Base-by-base conservation (phyloP, 2,797 vertebrate species). In the Percopsis omiscomaycus region DNA sequence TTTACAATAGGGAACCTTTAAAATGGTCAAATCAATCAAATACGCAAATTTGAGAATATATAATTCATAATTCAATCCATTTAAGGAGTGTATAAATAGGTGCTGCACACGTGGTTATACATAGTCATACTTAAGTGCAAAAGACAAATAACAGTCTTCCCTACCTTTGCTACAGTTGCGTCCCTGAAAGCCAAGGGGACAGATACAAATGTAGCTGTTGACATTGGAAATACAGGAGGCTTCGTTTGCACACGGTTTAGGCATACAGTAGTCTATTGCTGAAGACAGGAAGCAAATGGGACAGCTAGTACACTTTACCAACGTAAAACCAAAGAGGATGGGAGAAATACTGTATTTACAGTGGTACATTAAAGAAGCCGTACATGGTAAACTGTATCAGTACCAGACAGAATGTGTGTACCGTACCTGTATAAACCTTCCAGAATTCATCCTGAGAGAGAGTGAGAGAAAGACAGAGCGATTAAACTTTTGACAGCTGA, bases 391-490 rank as follows among this genome's bases (percentile, higher is more conserved):
- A 22, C 22, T 51, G 49, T 22, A 16, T 51, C 22, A 11, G 15
- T 51, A 48, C 12, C 13, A 48, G 46, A n/a, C 44, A 5, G 44
- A 14, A 32, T 30, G 4, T 37, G 28, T 22, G 22, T 22, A 32
- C n/a, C 16, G 15, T 88, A 94, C 93, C 91, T 86, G 77, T 79
- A 79, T 93, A 92, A 3, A 6, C 75, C 61, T 48, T 88, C 92
- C 92, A 94, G 88, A 94, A 94, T 6, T 60, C 52, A 14, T 91
- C 83, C 93, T 94, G 81, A 64, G 47, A 68, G 44, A 54, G 29
- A 67, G 69, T 68, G 37, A 68, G 5, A 29, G 32, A 57, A 16
- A 66, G 59, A 27, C 14, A 27, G 1, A n/a, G 14, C 55, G 16
- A 14, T 64, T 28, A 16, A 16, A 16, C 9, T 16, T 22, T 6